A percentile compares a stretch with the other conserved stretches of the same genome.
These are phyloP conservation scores for Trichogramma evanescens DNA, from an alignment of 2,888 invertebrate species.

Conservation along the genomic window DNA sequence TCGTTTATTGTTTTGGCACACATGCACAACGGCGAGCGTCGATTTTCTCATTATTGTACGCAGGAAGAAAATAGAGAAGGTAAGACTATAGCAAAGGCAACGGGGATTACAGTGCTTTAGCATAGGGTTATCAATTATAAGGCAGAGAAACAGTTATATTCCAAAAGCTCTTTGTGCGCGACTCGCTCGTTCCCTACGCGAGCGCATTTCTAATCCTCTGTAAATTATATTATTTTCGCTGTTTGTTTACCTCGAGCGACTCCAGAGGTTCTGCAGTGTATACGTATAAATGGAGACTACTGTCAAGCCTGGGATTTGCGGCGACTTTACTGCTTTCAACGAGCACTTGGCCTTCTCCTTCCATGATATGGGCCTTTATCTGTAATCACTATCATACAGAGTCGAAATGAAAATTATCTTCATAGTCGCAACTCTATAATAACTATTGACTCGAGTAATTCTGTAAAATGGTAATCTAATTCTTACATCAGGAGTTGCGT, in stretches of 20 bases:
- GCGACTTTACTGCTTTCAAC: constrained; percentile 45
- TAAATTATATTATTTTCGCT: constrained; percentile 49
- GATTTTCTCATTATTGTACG: no score
- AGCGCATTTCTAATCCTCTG: constrained; percentile 45
- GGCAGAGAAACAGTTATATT: constrained; percentile 46
- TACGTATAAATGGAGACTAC: constrained; percentile 17
- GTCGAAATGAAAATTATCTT: no score
- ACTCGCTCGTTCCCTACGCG: constrained; percentile 19
- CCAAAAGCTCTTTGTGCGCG: constrained; percentile 37
- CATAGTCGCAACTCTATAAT: no score
- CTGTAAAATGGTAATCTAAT: no score
- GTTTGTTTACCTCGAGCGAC: constrained; percentile 44
- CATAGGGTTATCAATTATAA: constrained; percentile 47
- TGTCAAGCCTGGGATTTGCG: constrained; percentile 38
- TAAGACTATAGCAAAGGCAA: no score
- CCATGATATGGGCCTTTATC: no score
- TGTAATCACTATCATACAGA: no score
- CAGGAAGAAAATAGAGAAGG: no score
- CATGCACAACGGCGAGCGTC: no score
- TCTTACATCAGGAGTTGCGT: no score
- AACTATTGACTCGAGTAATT: no score
- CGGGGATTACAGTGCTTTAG: constrained; percentile 46
- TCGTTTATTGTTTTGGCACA: no score
- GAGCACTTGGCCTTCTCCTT: not conserved
- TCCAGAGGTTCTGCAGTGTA: constrained; percentile 38